These are phyloP conservation scores for Cyphomyrus discorhynchus DNA, from an alignment of 2,113 vertebrate genomes.

Conservation along the genomic window DNA sequence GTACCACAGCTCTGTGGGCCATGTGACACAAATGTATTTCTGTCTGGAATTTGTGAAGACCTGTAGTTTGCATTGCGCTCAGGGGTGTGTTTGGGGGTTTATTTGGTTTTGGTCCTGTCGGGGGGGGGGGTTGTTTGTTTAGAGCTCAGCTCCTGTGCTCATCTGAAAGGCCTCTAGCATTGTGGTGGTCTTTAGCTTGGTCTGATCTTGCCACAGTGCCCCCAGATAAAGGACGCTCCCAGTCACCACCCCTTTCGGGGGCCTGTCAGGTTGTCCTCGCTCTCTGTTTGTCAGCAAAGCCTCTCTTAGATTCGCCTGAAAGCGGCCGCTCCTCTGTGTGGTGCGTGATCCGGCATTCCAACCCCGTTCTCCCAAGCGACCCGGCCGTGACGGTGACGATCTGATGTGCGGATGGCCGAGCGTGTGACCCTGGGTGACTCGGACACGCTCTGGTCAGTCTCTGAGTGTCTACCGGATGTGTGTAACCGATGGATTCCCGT, in stretches of 20 bases:
- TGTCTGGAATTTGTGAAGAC: not conserved
- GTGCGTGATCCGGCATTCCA: not conserved
- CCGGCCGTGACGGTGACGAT: not conserved
- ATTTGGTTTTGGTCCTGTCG: not conserved
- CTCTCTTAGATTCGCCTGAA: not conserved
- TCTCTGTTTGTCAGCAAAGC: not conserved
- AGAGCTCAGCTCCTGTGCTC: not conserved
- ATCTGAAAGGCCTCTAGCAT: not conserved
- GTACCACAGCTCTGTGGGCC: not conserved
- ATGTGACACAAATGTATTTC: not conserved
- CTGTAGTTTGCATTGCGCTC: not conserved
- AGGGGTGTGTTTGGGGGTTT: not conserved
- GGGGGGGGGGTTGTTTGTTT: not conserved
- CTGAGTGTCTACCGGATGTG: not conserved
- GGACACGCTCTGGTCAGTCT: not conserved
- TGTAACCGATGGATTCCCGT: not conserved
- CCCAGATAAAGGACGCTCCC: not conserved
- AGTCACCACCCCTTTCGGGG: not conserved
- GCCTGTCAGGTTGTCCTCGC: not conserved
- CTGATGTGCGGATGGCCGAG: not conserved
- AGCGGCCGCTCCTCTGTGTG: not conserved
- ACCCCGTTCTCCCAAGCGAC: not conserved
- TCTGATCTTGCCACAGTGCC: not conserved
- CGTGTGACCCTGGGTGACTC: not conserved
- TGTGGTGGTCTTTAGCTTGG: not conserved